Conservation (phyloP, 35 echinoderm and acorn worm species). For the Strongylocentrotus purpuratus region DNA sequence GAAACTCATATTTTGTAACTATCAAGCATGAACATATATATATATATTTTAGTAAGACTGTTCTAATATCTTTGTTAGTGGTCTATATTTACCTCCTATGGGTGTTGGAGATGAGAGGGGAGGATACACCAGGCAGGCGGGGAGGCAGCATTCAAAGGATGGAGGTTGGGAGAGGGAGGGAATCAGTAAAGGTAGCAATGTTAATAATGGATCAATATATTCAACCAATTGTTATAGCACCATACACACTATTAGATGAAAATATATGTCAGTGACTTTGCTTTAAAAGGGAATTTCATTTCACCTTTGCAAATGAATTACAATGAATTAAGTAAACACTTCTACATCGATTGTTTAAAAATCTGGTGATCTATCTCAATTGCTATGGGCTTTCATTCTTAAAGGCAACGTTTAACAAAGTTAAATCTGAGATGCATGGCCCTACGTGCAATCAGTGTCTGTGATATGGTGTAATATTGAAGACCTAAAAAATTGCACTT, state of each 20-base stretch:
- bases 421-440: no score
- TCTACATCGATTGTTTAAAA: background rate
- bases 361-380: background rate
- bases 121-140: background rate
- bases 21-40: background rate
- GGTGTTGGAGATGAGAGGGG: conserved; percentile 23
- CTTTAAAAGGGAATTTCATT: background rate
- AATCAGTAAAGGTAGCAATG: background rate
- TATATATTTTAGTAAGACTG: background rate
- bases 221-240: background rate
- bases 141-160: background rate
- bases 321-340: background rate
- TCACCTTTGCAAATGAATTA: background rate
- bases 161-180: background rate
- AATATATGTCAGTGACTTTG: background rate
- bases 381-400: no score
- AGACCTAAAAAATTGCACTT: no score
- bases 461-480: no score
- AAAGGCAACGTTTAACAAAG: no score
- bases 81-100: conserved; percentile 50
- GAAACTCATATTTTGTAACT: background rate
- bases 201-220: background rate
- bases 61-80: conserved; percentile 14
- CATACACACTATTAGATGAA: background rate
- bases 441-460: no score